Evolutionary conservation across 2,797 vertebrate genomes (phyloP), one percentile per base, ranked within the genome.

Genomic region (Acipenser ruthenus): DNA sequence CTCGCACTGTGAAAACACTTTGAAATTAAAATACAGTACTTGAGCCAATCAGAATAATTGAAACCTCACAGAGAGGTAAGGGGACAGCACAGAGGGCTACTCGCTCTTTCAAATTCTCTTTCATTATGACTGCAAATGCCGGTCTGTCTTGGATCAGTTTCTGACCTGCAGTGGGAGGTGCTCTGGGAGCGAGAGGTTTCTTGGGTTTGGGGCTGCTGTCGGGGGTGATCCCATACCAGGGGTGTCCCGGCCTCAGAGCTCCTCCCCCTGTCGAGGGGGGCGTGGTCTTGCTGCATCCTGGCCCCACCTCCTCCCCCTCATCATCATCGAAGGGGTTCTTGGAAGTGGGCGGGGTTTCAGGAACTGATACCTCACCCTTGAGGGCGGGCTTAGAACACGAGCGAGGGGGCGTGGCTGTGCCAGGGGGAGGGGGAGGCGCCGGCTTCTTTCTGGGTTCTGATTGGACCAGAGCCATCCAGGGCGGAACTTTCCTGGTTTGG

Each of bases 401-500:
- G 18, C 78, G n/a, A 67, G 79, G 73, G 67, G 81, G 86, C 8
- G 68, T 78, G 6, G 73, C 66, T 13, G 72, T 77, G 66, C 83
- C 78, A 0, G 73, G 78, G 0, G 69, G 79, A 62, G 52, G 73
- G 73, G 90, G 89, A 48, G 91, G 93, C 71, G 95, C 90, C 58
- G 88, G 91, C 84, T 94, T 97, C 89, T 91, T 98, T 87, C 87
- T 95, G 71, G 90, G 3, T 72, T 98, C 93, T 65, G 89, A 84
- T 71, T 95, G 93, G 72, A 99, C 97, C 78, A 99, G 87, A 2
- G 91, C 80, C 71, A 99, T 91, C 97, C 97, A 99, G 0, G 96
- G 97, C 2, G 96, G 97, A 70, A 97, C 94, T 84, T 94, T 98
- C 37, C 37, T 37, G 37, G 37, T 4, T 37, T 37, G 58, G 74